Evolutionary conservation across 2,113 vertebrate genomes (phyloP).

Genomic region (cattle (Bos taurus)): DNA sequence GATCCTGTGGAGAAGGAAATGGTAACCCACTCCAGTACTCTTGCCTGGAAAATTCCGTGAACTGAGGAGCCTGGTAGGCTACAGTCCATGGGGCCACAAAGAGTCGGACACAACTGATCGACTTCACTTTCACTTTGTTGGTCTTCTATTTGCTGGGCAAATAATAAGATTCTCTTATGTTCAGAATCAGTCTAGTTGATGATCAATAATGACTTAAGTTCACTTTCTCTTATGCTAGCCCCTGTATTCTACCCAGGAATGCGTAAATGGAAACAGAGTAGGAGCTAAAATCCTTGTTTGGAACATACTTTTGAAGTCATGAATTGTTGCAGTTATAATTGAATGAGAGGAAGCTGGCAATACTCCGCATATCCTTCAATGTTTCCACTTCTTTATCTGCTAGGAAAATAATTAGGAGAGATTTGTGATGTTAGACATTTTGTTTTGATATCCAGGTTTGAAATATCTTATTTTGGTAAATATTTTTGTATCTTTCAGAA

Average conservation of each 20-base stretch:
- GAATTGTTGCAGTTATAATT: neutral
- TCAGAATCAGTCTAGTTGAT: neutral
- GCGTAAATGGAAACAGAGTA: neutral
- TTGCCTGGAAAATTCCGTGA: too few relatives aligned
- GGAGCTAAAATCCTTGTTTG: neutral
- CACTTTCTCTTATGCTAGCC: neutral
- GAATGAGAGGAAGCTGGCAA: neutral
- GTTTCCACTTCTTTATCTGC: neutral
- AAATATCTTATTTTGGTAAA: neutral
- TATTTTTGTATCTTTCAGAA: constrained; percentile 82
- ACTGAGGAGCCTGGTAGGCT: too few relatives aligned
- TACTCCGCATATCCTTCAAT: neutral
- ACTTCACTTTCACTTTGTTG: neutral
- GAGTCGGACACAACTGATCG: too few relatives aligned
- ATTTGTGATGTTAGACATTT: neutral
- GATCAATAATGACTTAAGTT: neutral
- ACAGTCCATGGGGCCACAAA: too few relatives aligned
- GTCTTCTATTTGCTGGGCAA: neutral
- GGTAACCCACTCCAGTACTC: too few relatives aligned
- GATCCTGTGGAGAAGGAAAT: too few relatives aligned
- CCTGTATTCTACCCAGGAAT: neutral
- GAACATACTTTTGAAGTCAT: neutral
- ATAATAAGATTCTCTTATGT: neutral
- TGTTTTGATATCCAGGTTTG: neutral
- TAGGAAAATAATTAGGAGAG: neutral